These are phyloP conservation scores for Saxidomus purpurata DNA, from an alignment of 1,140 invertebrate genomes.

Conservation along the genomic window DNA sequence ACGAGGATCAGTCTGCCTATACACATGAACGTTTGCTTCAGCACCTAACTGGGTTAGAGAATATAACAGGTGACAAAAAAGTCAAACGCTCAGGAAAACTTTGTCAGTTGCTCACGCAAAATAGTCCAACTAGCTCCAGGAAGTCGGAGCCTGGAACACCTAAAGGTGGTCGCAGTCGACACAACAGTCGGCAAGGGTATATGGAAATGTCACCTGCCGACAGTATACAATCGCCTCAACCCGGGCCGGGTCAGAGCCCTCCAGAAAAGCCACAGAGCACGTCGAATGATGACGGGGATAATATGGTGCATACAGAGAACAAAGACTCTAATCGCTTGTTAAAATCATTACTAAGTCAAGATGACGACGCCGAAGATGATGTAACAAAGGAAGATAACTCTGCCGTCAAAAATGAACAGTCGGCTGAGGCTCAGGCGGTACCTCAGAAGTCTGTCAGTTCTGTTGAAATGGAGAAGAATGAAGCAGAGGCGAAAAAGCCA, in stretches of 20 bases:
- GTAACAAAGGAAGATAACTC: slow-evolving; percentile 57
- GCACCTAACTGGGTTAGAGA: background rate
- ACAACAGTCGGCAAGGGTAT: slow-evolving; percentile 64
- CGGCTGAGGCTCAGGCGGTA: slow-evolving; percentile 23
- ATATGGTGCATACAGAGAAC: slow-evolving; percentile 42
- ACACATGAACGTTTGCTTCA: slow-evolving; percentile 62
- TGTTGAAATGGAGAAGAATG: slow-evolving; percentile 85
- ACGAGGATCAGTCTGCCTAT: slow-evolving; percentile 66
- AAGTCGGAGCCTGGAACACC: slow-evolving; percentile 55
- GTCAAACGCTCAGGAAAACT: slow-evolving; percentile 75
- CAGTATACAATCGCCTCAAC: slow-evolving; percentile 88
- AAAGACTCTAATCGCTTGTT: slow-evolving; percentile 89
- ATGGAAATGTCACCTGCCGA: slow-evolving; percentile 83
- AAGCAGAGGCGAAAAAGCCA: slow-evolving; percentile 84
- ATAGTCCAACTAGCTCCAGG: slow-evolving; percentile 54
- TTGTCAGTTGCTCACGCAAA: slow-evolving; percentile 77
- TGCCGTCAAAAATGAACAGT: slow-evolving; percentile 67
- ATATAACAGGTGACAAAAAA: slow-evolving; percentile 29
- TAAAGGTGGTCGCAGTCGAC: slow-evolving; percentile 25
- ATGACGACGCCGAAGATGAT: slow-evolving; percentile 89
- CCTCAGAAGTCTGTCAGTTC: slow-evolving; percentile 31
- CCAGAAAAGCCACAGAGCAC: slow-evolving; percentile 86
- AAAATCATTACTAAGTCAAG: slow-evolving; percentile 93
- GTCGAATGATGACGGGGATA: slow-evolving; percentile 86
- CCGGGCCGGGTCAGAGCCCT: slow-evolving; percentile 84